These are phyloP conservation scores for Euwallacea similis DNA, from an alignment of 1,140 invertebrate genomes.

Conservation along the genomic window DNA sequence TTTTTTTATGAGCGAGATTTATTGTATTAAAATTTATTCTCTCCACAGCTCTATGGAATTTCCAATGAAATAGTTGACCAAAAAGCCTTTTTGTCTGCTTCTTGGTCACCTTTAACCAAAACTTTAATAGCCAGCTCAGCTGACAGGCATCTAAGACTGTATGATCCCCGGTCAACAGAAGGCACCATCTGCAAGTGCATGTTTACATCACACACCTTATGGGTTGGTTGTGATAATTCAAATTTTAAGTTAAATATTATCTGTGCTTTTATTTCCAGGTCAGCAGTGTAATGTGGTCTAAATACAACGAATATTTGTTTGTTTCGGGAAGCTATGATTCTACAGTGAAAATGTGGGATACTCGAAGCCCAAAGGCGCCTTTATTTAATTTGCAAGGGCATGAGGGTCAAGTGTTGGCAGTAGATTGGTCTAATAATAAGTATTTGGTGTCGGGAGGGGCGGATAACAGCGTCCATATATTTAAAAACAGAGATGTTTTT, in stretches of 20 bases:
- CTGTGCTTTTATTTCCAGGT: conserved; percentile 72
- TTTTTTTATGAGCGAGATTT: conserved; percentile 1
- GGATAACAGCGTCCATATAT: conserved; percentile 92
- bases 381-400: conserved; percentile 93
- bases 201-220: conserved; percentile 88
- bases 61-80: conserved; percentile 82
- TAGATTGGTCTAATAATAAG: conserved; percentile 89
- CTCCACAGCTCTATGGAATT: conserved; percentile 74
- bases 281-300: conserved; percentile 81
- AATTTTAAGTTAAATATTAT: not conserved
- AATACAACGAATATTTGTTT: conserved; percentile 81
- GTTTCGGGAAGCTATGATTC: conserved; percentile 92
- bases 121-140: conserved; percentile 83
- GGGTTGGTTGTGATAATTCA: conserved; percentile 65
- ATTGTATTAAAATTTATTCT: conserved; percentile 3
- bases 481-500: conserved; percentile 61
- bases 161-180: conserved; percentile 88
- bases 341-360: conserved; percentile 94
- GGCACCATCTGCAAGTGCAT: conserved; percentile 83
- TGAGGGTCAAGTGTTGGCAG: conserved; percentile 90
- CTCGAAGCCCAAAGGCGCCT: conserved; percentile 86
- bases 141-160: conserved; percentile 86
- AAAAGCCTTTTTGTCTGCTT: conserved; percentile 88
- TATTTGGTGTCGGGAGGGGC: conserved; percentile 89
- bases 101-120: conserved; percentile 77